Percentiles rank a stretch among this genome's conserved stretches.
phyloP scores from a whole-genome alignment of 2,113 vertebrate species.

The Reinhardtius hippoglossoides region DNA sequence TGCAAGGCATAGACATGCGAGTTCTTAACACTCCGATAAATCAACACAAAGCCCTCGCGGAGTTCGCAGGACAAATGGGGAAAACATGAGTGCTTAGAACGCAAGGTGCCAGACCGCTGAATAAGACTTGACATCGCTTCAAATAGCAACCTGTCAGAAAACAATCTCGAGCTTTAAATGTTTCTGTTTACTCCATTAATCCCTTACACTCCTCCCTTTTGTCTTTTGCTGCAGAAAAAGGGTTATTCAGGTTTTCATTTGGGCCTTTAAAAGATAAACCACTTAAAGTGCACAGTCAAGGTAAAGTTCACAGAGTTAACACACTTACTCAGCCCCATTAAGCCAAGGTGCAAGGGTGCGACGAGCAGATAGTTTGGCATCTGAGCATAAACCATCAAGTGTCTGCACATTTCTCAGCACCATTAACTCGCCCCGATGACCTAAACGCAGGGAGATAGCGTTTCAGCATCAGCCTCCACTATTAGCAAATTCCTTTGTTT shows the following conservation, averaged over 20 bases:
- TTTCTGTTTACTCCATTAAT: not conserved
- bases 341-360: slow-evolving; percentile 49
- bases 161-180: not conserved
- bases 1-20: slow-evolving; percentile 63
- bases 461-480: slow-evolving; percentile 44
- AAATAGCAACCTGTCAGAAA: not conserved
- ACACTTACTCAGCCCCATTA: slow-evolving; percentile 39
- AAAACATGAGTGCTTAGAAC: slow-evolving; percentile 58
- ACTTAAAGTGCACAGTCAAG: not conserved
- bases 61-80: slow-evolving; percentile 48
- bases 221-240: not conserved
- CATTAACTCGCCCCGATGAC: slow-evolving; percentile 34
- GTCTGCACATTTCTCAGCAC: slow-evolving; percentile 48
- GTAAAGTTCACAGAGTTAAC: not conserved
- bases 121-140: slow-evolving; percentile 3
- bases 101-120: slow-evolving; percentile 42
- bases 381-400: slow-evolving; percentile 58
- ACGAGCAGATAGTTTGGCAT: slow-evolving; percentile 63
- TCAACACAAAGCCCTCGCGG: slow-evolving; percentile 59
- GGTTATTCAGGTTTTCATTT: not conserved
- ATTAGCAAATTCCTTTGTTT: slow-evolving; percentile 71
- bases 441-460: slow-evolving; percentile 42
- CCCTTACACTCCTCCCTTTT: not conserved
- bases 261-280: not conserved
- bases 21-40: slow-evolving; percentile 69